These are phyloP conservation scores for Meiosimyza platycephala DNA, from an alignment of 2,888 invertebrate genomes.

Conservation along the genomic window DNA sequence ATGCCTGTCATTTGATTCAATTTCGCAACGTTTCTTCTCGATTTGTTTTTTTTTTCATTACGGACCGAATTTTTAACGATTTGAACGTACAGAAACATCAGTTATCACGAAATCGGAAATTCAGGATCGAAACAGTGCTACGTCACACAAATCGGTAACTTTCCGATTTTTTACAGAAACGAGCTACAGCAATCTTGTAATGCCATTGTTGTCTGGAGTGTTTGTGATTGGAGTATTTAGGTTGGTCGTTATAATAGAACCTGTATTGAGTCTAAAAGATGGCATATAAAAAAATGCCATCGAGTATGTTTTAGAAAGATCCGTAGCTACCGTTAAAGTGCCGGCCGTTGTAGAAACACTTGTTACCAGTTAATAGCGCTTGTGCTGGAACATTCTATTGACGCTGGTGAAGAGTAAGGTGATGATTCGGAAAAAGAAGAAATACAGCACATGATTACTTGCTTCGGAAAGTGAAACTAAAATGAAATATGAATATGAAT, in stretches of 20 bases:
- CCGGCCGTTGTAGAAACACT: conserved; percentile 36
- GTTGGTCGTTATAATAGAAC: not conserved
- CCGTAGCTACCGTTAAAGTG: conserved; percentile 32
- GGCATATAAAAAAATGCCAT: conserved; percentile 24
- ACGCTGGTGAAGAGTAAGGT: conserved; percentile 63
- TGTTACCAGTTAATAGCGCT: not conserved
- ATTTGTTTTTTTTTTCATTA: too few species aligned
- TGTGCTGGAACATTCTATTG: too few species aligned
- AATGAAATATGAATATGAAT: conserved; percentile 37
- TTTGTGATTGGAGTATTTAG: not conserved
- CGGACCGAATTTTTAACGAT: too few species aligned
- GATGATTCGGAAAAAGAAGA: conserved; percentile 64
- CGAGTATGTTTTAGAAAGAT: conserved; percentile 12
- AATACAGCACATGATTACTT: conserved; percentile 55
- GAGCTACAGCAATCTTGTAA: conserved; percentile 15
- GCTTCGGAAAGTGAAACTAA: conserved; percentile 54
- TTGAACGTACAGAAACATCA: too few species aligned
- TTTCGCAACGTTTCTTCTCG: too few species aligned
- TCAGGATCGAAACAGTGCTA: too few species aligned
- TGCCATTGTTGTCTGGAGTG: conserved; percentile 7
- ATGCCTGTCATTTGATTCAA: too few species aligned
- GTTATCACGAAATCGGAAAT: too few species aligned
- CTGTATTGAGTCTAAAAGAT: conserved; percentile 28
- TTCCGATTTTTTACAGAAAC: conserved; percentile 42
- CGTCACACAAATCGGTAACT: too few species aligned